Conservation (phyloP, 1,140 invertebrate species). For the Aphis craccivora region DNA sequence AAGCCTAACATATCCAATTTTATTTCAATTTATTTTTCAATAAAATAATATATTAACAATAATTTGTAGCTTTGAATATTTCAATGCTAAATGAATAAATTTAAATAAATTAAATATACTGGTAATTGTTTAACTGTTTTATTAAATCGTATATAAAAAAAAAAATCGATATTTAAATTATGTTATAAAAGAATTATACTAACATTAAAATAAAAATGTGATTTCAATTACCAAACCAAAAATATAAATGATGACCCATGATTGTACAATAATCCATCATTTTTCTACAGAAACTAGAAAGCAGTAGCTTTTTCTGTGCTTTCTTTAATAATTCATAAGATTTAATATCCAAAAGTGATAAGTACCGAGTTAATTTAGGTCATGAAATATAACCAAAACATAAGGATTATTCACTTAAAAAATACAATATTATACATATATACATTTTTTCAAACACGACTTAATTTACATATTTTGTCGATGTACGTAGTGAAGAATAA, state of each 20-base stretch:
- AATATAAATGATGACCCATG: background rate
- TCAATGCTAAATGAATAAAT: background rate
- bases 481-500: background rate
- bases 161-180: background rate
- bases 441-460: background rate
- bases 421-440: background rate
- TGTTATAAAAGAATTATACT: background rate
- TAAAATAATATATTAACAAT: background rate
- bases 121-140: background rate
- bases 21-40: background rate
- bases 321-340: background rate
- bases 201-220: background rate
- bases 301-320: background rate
- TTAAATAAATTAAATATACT: background rate
- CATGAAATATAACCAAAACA: background rate
- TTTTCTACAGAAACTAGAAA: background rate
- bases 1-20: background rate
- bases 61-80: background rate
- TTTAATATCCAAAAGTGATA: background rate
- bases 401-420: background rate
- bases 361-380: background rate
- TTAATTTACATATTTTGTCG: background rate
- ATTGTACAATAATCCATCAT: background rate
- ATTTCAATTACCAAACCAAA: background rate
- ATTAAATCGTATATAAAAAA: background rate